These are phyloP conservation scores for Catharus fuscescens DNA, from an alignment of 2,113 vertebrate species.

Conservation along the genomic window DNA sequence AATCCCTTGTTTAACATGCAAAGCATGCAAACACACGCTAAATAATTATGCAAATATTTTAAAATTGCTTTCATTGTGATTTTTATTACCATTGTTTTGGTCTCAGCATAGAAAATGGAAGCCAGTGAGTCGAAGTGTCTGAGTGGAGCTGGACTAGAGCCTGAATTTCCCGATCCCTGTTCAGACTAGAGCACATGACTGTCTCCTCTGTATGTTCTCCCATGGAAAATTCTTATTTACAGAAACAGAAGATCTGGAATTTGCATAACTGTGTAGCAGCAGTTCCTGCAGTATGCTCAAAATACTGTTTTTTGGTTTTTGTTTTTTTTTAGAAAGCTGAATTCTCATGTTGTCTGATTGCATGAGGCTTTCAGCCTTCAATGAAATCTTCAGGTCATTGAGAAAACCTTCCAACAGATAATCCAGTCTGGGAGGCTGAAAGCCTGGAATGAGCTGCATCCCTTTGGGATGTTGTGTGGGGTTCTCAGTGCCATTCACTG, in stretches of 20 bases:
- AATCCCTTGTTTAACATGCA: not conserved
- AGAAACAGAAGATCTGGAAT: not conserved
- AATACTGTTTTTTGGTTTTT: not conserved
- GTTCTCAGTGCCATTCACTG: not conserved
- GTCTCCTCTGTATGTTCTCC: not conserved
- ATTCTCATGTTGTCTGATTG: not conserved
- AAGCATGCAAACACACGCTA: not conserved
- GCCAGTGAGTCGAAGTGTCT: not conserved
- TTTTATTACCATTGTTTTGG: constrained; percentile 21
- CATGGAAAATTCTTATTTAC: constrained; percentile 1
- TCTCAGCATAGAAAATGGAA: not conserved
- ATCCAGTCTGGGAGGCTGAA: not conserved
- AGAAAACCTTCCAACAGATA: not conserved
- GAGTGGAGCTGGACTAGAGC: not conserved
- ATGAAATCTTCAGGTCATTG: not conserved
- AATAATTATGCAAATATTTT: constrained; percentile 18
- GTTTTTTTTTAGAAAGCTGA: not conserved
- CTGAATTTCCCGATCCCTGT: not conserved
- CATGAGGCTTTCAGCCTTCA: not conserved
- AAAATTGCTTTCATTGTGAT: constrained; percentile 23
- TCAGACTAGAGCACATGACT: not conserved
- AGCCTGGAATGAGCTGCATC: not conserved
- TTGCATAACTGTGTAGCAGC: not conserved
- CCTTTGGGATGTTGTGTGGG: not conserved
- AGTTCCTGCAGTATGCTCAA: not conserved